Evolutionary conservation across 1,140 invertebrate genomes (phyloP), one percentile per base, ranked within the genome.

Genomic region (Neotoxoptera formosana): DNA sequence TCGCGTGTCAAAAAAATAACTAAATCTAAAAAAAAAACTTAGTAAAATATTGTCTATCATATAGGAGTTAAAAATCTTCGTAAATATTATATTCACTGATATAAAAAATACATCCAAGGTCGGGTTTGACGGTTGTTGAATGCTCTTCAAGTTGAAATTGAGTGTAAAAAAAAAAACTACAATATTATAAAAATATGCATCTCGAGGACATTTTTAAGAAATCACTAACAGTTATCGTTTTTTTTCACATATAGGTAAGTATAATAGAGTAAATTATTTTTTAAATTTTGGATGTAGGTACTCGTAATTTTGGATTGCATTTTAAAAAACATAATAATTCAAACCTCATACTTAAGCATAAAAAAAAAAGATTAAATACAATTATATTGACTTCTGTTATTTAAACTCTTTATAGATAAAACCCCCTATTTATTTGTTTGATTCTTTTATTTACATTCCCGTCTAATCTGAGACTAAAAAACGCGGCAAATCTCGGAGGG

Each of bases 71-170:
- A 92, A 92, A 93, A 93, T 93, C 91, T 53, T 84, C 2, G 91
- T 93, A 83, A 83, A 93, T 93, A 93, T 93, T 93, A 93, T 93
- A 83, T 93, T 93, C 91, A 93, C 81, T 25, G 81, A 56, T 41
- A 84, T 92, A 84, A 86, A 84, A 86, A 84, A 93, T 34, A 8
- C 53, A 84, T 51, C 81, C 91, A 93, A 93, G 91, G 91, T 93
- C 51, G 34, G 86, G 76, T 53, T 7, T 93, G 48, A 93, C 81
- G 48, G 91, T 84, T 83, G 48, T 86, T 45, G 36, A 47, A 93
- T 84, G 25, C n/a, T 93, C 47, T 93, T 93, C 48, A 56, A 86
- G 45, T 53, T 76, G 48, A 41, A 92, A 83, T 48, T 34, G 36
- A 36, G 41, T 67, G 36, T 41, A 30, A 90, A 60, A 20, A 67